A percentile compares a stretch with the other conserved stretches of the same genome.
phyloP scores from a whole-genome alignment of 2,888 invertebrate species.

The Mongoloraphidia duomilia region DNA sequence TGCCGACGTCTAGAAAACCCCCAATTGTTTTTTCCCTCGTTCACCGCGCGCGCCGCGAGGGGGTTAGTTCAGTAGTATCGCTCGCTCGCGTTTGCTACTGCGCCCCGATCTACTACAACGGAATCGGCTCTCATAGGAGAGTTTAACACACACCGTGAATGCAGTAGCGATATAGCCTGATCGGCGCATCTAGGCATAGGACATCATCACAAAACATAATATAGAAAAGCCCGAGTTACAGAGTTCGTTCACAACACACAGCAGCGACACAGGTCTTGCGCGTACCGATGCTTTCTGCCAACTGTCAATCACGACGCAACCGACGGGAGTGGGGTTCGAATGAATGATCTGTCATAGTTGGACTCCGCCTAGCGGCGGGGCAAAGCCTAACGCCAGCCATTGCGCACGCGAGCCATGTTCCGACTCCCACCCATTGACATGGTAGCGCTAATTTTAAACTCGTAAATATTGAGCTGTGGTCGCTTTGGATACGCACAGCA shows the following conservation, averaged over 20 bases:
- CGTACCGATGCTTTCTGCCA: conserved; percentile 50
- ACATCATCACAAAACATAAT: background rate
- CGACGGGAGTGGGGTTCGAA: conserved; percentile 38
- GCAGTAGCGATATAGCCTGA: background rate
- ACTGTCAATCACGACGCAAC: conserved; percentile 46
- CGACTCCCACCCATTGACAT: no score
- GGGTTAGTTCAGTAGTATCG: background rate
- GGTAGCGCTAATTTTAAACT: no score
- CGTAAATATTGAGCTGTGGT: no score
- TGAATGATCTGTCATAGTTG: conserved; percentile 31
- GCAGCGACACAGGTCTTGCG: conserved; percentile 37
- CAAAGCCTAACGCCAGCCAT: conserved; percentile 34
- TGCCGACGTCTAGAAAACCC: background rate
- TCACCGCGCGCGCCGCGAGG: background rate
- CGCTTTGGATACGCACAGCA: no score
- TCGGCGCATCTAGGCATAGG: no score
- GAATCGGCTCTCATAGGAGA: background rate
- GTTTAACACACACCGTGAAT: background rate
- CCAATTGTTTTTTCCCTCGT: conserved; percentile 4
- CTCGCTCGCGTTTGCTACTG: background rate
- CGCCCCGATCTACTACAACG: background rate
- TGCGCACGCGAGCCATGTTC: conserved; percentile 8
- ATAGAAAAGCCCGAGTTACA: background rate
- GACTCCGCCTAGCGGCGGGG: conserved; percentile 24
- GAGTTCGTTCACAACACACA: background rate